phyloP scores from a whole-genome alignment of 2,797 vertebrate genomes.

The Phrynocephalus forsythii region DNA sequence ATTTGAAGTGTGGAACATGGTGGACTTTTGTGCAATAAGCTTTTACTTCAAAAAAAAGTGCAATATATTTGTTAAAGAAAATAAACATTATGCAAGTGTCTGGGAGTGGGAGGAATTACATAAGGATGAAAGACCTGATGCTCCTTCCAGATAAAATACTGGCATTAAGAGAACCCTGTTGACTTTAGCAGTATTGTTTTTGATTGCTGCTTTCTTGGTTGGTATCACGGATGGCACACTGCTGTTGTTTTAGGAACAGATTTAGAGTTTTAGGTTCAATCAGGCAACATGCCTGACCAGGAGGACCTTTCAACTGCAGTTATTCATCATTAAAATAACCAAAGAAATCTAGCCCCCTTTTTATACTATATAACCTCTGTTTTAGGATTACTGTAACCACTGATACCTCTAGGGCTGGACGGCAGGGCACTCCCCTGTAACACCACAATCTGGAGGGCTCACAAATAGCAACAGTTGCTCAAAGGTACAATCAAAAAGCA shows the following conservation, averaged over 20 bases:
- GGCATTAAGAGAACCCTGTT: neutral
- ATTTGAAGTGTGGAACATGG: neutral
- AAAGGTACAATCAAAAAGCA: no score
- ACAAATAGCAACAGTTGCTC: no score
- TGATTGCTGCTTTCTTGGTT: neutral
- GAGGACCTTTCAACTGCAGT: neutral
- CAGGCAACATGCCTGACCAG: neutral
- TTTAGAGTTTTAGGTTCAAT: neutral
- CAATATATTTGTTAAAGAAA: neutral
- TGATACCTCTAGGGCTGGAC: neutral
- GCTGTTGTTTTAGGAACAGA: neutral
- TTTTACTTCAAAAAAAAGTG: neutral
- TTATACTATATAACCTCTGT: neutral
- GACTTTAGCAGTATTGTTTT: neutral
- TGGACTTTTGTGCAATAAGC: no score
- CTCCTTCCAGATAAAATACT: neutral
- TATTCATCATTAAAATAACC: neutral
- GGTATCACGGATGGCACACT: no score
- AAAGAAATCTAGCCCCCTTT: neutral
- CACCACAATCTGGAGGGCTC: neutral
- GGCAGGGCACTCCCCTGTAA: neutral
- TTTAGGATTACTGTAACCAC: neutral
- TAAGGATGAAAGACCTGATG: neutral
- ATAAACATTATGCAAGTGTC: neutral
- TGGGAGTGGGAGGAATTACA: neutral